Evolutionary conservation across 2,113 vertebrate species (phyloP).

Genomic region (Uropsilus gracilis): DNA sequence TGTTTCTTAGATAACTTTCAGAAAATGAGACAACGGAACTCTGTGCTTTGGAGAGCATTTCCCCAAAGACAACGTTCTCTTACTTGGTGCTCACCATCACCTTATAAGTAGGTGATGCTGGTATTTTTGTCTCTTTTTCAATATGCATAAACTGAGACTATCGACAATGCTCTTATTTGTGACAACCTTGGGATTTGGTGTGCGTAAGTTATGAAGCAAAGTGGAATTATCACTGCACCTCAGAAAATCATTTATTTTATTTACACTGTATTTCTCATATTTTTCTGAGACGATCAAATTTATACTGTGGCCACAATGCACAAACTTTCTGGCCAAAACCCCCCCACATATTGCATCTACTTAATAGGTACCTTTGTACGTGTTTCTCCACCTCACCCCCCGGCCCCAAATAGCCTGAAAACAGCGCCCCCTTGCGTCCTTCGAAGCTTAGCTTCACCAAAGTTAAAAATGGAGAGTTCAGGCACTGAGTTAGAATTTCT

Average conservation of each 20-base stretch:
- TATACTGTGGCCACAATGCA: background rate
- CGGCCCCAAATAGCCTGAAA: background rate
- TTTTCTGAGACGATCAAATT: background rate
- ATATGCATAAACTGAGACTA: background rate
- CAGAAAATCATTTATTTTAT: background rate
- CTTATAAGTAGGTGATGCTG: background rate
- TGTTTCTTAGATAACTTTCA: background rate
- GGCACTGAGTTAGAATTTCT: background rate
- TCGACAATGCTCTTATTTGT: background rate
- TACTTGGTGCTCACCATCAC: background rate
- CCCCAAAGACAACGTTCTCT: background rate
- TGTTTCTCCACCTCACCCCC: too few species aligned
- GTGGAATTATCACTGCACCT: background rate
- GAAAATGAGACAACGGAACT: background rate
- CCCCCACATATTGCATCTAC: background rate
- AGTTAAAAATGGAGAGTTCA: background rate
- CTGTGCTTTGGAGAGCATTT: background rate
- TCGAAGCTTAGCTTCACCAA: background rate
- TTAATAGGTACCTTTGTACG: background rate
- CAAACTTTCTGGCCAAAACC: background rate
- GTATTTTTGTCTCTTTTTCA: background rate
- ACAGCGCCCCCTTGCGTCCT: conserved; percentile 54
- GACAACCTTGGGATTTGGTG: background rate
- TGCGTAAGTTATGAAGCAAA: background rate
- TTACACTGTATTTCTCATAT: background rate